A percentile compares a stretch with the other conserved stretches of the same genome.
These are phyloP conservation scores for Tryphoninae sp. DNA, from an alignment of 2,888 invertebrate species.

Conservation along the genomic window DNA sequence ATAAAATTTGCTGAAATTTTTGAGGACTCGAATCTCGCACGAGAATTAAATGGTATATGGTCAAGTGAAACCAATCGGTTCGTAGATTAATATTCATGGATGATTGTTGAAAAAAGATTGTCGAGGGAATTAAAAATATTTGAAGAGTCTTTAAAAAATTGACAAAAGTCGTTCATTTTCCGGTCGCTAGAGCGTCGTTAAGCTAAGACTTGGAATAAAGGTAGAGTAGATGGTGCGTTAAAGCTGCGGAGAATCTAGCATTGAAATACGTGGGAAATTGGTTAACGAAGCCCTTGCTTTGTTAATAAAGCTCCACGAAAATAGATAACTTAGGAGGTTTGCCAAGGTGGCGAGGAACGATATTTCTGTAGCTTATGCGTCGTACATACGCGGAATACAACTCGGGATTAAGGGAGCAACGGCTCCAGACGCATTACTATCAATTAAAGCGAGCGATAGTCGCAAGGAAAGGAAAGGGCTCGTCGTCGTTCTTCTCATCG, in stretches of 20 bases:
- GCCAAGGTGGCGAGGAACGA: constrained; percentile 21
- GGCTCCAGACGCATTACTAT: constrained; percentile 73
- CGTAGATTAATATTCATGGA: too few species aligned
- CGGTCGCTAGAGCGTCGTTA: too few species aligned
- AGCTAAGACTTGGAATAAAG: too few species aligned
- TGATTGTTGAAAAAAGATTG: too few species aligned
- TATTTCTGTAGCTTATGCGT: constrained; percentile 39
- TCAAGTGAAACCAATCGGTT: too few species aligned
- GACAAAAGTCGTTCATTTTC: too few species aligned
- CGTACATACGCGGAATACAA: constrained; percentile 54
- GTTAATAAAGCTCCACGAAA: constrained; percentile 44
- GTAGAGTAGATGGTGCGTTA: too few species aligned
- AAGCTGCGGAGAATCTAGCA: neutral
- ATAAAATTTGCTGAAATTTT: too few species aligned
- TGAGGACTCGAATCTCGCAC: too few species aligned
- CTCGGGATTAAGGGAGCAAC: constrained; percentile 65
- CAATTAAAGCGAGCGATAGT: constrained; percentile 70
- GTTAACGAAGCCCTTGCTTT: constrained; percentile 48
- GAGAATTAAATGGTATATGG: too few species aligned
- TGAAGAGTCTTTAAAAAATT: too few species aligned
- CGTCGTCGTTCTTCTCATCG: constrained; percentile 46
- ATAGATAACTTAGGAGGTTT: constrained; percentile 51
- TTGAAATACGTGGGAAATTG: constrained; percentile 47
- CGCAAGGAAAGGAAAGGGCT: constrained; percentile 44
- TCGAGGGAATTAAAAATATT: too few species aligned